These are phyloP conservation scores for Tachyglossus aculeatus DNA, from an alignment of 2,797 vertebrate species.

Conservation along the genomic window DNA sequence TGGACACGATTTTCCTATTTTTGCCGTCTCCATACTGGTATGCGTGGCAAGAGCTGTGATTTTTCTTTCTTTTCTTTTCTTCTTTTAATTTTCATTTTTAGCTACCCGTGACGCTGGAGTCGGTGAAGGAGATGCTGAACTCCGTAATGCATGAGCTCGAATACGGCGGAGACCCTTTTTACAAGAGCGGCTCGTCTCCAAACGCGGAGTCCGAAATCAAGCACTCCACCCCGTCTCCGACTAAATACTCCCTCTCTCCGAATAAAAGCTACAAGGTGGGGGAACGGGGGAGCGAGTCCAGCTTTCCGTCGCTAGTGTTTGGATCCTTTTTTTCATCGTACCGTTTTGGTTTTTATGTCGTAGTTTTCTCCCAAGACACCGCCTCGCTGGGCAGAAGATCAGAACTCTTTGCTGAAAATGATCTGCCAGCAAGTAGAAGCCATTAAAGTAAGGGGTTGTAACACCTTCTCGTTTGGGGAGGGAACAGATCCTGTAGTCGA, in stretches of 20 bases:
- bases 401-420: slow-evolving; percentile 91
- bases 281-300: not conserved
- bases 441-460: slow-evolving; percentile 94
- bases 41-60: no score
- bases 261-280: slow-evolving; percentile 88
- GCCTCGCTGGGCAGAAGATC: slow-evolving; percentile 97
- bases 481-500: no score
- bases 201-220: slow-evolving; percentile 81
- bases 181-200: slow-evolving; percentile 79
- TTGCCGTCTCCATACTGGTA: no score
- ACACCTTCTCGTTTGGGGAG: no score
- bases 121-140: slow-evolving; percentile 88
- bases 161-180: slow-evolving; percentile 78
- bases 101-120: slow-evolving; percentile 91
- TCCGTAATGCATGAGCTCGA: slow-evolving; percentile 90
- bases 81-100: slow-evolving; percentile 64
- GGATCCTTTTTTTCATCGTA: slow-evolving; percentile 17
- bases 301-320: not conserved
- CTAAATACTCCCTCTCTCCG: slow-evolving; percentile 85
- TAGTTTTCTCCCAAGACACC: slow-evolving; percentile 93
- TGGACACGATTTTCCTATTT: no score
- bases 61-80: no score
- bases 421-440: slow-evolving; percentile 95
- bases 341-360: not conserved
- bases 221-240: slow-evolving; percentile 87